phyloP scores from a whole-genome alignment of 2,113 vertebrate genomes.

The Gavialis gangeticus region DNA sequence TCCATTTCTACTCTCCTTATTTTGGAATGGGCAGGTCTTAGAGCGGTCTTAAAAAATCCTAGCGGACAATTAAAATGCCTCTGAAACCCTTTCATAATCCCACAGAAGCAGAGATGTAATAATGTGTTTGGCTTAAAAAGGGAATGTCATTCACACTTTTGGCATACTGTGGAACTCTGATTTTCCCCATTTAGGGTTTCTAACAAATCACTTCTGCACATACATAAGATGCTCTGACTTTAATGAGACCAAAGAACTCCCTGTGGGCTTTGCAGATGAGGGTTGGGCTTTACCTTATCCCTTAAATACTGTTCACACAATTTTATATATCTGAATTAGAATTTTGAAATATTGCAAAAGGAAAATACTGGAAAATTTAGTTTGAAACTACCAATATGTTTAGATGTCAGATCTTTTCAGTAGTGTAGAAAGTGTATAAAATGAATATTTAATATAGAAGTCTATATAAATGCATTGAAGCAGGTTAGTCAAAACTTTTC shows the following conservation, averaged over 20 bases:
- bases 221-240: neutral
- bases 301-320: no score
- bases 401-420: no score
- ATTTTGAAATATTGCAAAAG: no score
- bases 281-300: neutral
- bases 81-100: neutral
- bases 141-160: neutral
- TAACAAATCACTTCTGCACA: slow-evolving; percentile 1
- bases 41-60: slow-evolving; percentile 20
- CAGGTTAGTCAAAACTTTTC: no score
- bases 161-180: neutral
- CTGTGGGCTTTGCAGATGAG: neutral
- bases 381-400: no score
- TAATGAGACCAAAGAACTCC: neutral
- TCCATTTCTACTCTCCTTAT: neutral
- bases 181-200: neutral
- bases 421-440: no score
- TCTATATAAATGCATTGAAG: no score
- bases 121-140: neutral
- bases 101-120: neutral
- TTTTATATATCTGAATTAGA: no score
- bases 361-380: no score
- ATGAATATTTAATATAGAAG: no score
- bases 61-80: neutral
- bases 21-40: neutral